Evolutionary conservation across 2,113 vertebrate genomes (phyloP).

Genomic region (Centrocercus urophasianus): DNA sequence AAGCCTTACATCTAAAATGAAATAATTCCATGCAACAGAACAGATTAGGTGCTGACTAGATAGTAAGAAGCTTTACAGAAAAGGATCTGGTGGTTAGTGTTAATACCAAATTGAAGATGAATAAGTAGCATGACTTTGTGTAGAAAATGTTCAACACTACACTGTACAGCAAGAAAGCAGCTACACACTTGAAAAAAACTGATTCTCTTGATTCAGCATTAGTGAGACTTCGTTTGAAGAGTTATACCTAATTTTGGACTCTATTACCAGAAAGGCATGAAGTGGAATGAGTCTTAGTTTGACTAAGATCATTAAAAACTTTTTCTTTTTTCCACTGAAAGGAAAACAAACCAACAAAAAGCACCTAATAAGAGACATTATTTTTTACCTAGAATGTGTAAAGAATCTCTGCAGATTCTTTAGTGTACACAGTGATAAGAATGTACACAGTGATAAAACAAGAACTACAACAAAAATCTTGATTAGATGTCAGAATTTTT

Average conservation of each 20-base stretch:
- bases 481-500: background rate
- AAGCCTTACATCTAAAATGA: background rate
- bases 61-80: background rate
- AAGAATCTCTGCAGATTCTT: background rate
- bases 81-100: background rate
- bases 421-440: background rate
- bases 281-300: background rate
- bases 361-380: background rate
- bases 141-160: background rate
- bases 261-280: background rate
- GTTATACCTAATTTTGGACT: background rate
- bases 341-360: no score
- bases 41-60: background rate
- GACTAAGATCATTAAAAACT: background rate
- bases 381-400: background rate
- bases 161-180: background rate
- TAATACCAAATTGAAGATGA: background rate
- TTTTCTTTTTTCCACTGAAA: background rate
- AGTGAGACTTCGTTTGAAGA: background rate
- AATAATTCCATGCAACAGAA: background rate
- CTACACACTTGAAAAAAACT: background rate
- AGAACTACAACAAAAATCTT: background rate
- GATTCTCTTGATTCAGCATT: rapidly evolving
- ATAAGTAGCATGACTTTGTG: background rate
- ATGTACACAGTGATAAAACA: background rate